These are phyloP conservation scores for Perca fluviatilis DNA, from an alignment of 2,113 vertebrate genomes.

Conservation along the genomic window DNA sequence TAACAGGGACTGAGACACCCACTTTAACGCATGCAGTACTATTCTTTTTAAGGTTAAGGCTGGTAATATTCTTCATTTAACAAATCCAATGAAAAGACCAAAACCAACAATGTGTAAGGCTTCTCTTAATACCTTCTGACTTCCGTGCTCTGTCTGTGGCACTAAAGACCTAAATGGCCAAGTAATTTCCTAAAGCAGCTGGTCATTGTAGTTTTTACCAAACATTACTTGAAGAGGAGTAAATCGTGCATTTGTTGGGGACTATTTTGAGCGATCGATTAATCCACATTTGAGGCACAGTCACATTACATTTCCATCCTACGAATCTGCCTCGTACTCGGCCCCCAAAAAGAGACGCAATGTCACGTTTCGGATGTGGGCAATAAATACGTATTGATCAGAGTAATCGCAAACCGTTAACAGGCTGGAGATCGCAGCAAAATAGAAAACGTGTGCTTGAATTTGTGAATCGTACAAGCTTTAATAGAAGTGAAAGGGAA, in stretches of 20 bases:
- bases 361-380: background rate
- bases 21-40: background rate
- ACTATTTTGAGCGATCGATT: background rate
- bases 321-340: background rate
- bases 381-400: background rate
- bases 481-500: background rate
- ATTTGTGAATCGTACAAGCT: background rate
- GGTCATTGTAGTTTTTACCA: background rate
- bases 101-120: background rate
- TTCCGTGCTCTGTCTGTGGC: background rate
- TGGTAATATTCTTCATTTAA: background rate
- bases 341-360: no score
- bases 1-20: constrained; percentile 22
- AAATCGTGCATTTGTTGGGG: background rate
- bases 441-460: background rate
- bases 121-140: background rate
- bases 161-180: background rate
- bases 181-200: background rate
- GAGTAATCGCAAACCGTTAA: background rate
- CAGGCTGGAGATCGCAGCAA: background rate
- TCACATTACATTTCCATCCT: background rate
- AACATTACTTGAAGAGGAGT: background rate
- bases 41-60: background rate
- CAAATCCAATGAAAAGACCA: background rate
- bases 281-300: background rate